Evolutionary conservation across 2,797 vertebrate species (phyloP).

Genomic region (Sebastes iracundus): DNA sequence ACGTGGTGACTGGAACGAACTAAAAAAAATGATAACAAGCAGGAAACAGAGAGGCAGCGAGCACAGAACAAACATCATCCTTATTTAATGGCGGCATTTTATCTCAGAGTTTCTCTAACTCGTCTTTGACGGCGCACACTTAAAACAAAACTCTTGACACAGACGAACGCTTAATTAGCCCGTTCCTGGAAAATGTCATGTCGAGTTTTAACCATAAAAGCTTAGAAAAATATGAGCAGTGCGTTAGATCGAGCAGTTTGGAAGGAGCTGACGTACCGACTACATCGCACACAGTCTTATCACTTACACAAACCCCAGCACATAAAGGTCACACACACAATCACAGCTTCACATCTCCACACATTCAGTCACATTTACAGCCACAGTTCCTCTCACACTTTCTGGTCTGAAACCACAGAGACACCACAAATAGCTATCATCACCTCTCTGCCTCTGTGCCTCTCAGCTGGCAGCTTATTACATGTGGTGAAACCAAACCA

Average conservation of each 20-base stretch:
- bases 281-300: not conserved
- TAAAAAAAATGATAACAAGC: slow-evolving; percentile 28
- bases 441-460: slow-evolving; percentile 36
- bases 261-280: not conserved
- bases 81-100: slow-evolving; percentile 7
- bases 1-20: not conserved
- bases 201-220: not conserved
- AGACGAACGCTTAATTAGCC: slow-evolving; percentile 12
- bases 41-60: slow-evolving; percentile 14
- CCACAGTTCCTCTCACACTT: slow-evolving; percentile 28
- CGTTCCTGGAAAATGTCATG: not conserved
- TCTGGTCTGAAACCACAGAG: slow-evolving; percentile 40
- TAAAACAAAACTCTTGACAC: not conserved
- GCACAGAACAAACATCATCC: not conserved
- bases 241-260: not conserved
- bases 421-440: slow-evolving; percentile 50
- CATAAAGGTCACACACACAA: slow-evolving; percentile 29
- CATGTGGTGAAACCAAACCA: slow-evolving; percentile 40
- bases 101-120: not conserved
- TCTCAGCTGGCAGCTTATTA: slow-evolving; percentile 32
- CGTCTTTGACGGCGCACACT: not conserved
- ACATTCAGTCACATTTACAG: slow-evolving; percentile 23
- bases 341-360: slow-evolving; percentile 18
- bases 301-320: slow-evolving; percentile 11
- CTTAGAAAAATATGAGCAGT: not conserved